Base-by-base conservation (phyloP, 1,140 invertebrate species). In the Drosophila serrata region DNA sequence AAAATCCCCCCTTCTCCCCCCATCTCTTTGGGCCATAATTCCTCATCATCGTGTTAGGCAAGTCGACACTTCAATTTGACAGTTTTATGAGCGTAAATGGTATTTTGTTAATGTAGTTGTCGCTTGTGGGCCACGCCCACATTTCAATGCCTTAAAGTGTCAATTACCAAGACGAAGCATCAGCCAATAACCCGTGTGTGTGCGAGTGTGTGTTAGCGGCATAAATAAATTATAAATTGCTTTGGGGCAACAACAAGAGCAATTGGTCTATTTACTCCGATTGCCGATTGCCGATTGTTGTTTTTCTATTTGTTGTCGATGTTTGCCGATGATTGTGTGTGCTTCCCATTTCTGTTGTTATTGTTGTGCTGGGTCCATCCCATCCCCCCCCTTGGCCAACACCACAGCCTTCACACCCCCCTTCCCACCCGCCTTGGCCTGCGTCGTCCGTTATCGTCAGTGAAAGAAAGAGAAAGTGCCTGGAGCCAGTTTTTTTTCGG, bases 381-480 rank as follows among this genome's bases (percentile, higher is more conserved):
- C 65, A 27, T 55, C 33, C 64, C 51, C 65, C 40, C 51, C 29
- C 12, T 12, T 12, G 22, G 15, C 40, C 33, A 19, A 15, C 62
- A 27, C 22, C 33, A n/a, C n/a, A n/a, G 17, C 27, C 24, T 3
- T 4, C 7, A 6, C 33, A 3, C 19, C 17, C 2, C 8, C 6
- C 60, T 24, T 22, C 4, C 6, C n/a, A 6, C 13, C 59, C 62
- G 7, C 57, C 48, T 62, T 55, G 17, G 27, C 46, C 46, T 3
- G 6, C 17, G n/a, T 57, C 61, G 35, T 67, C 79, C 72, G 82
- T 88, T 87, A 88, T 69, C 84, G 82, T 42, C 82, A 90, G 84
- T 90, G 84, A 91, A 91, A 91, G 87, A 91, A 91, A 91, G 87
- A 91, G 87, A 91, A 91, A 91, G 87, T 91, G 88, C 77, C 87